Evolutionary conservation across 2,113 vertebrate species (phyloP).

Genomic region (Arvicanthis niloticus): DNA sequence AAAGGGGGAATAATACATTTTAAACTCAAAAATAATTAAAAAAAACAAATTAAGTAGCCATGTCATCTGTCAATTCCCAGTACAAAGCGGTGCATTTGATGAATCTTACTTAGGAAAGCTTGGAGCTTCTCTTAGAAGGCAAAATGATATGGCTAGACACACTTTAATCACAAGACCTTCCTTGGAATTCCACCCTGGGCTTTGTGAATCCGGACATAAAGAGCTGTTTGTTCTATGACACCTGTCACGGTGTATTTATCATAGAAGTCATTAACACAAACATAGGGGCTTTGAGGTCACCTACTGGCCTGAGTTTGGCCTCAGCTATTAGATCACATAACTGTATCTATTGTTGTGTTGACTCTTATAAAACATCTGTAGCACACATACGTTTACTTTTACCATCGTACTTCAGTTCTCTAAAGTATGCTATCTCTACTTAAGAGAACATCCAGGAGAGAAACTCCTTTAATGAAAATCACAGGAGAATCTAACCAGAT

Average conservation of each 20-base stretch:
- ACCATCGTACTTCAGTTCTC: background rate
- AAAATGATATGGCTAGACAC: background rate
- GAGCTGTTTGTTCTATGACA: background rate
- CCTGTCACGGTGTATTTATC: accelerated
- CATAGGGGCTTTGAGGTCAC: background rate
- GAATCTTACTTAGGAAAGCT: background rate
- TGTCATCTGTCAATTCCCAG: background rate
- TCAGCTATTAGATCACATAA: background rate
- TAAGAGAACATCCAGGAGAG: background rate
- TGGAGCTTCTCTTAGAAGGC: background rate
- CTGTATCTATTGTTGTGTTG: background rate
- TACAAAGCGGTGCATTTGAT: background rate
- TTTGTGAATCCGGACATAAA: background rate
- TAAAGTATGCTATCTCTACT: background rate
- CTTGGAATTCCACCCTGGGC: no score
- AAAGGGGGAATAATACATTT: background rate
- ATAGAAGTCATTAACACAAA: background rate
- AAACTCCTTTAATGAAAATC: background rate
- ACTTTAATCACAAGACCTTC: background rate
- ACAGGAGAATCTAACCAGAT: conserved; percentile 11
- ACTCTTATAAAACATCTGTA: background rate
- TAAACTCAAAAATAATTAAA: background rate
- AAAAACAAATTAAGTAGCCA: background rate
- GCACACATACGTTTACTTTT: background rate
- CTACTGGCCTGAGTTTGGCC: background rate